Percentiles rank a stretch among this genome's conserved stretches.
Conservation (phyloP, 2,797 vertebrate species). For the Eurystomus glaucurus region DNA sequence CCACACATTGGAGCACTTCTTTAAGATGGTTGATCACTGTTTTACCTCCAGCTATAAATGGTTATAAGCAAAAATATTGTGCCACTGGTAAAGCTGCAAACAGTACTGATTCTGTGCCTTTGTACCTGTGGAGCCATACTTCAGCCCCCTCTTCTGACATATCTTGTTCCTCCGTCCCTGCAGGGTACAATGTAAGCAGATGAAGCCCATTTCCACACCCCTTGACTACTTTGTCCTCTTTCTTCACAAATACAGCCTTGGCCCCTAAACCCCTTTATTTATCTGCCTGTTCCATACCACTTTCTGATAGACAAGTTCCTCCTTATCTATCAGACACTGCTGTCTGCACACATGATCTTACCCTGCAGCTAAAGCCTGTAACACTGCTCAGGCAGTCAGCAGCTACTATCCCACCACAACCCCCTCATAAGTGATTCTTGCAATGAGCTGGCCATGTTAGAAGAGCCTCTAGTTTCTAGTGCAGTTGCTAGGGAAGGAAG, state of each 20-base stretch:
- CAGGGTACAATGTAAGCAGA: accelerated
- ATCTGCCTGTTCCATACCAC: not conserved
- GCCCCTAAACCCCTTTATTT: not conserved
- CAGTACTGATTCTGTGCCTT: accelerated
- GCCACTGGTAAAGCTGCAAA: not conserved
- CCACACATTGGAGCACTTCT: not conserved
- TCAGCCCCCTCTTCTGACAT: not conserved
- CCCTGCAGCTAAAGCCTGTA: not conserved
- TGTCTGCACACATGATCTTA: not conserved
- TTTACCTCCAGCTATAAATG: not conserved
- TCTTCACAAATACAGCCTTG: not conserved
- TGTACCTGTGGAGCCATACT: accelerated
- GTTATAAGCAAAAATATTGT: not conserved
- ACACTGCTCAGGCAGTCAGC: accelerated
- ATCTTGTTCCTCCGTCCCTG: not conserved
- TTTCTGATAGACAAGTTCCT: not conserved
- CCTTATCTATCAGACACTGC: not conserved
- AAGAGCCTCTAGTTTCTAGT: not conserved
- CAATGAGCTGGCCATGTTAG: accelerated
- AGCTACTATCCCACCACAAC: not conserved
- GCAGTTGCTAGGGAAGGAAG: not conserved
- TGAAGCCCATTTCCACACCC: not conserved
- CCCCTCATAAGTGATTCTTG: not conserved
- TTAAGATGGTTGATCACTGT: not conserved
- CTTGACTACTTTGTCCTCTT: not conserved